Evolutionary conservation across 1,140 invertebrate species (phyloP).

Genomic region (Chelonus insularis): DNA sequence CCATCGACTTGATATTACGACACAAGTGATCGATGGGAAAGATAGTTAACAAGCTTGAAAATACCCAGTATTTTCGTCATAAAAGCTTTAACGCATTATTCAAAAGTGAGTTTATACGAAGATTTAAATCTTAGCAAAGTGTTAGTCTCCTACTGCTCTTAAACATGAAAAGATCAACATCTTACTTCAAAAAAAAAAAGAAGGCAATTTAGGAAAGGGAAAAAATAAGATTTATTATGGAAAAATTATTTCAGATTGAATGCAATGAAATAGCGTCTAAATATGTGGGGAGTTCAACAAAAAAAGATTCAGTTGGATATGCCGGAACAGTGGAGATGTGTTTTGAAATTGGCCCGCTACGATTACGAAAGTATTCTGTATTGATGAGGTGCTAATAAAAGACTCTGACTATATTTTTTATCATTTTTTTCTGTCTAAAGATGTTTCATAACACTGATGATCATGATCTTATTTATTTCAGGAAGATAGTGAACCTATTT

Average conservation of each 20-base stretch:
- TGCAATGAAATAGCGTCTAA: constrained; percentile 70
- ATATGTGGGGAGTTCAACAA: constrained; percentile 54
- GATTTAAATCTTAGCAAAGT: constrained; percentile 13
- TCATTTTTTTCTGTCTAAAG: background rate
- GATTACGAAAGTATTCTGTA: constrained; percentile 63
- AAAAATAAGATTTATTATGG: constrained; percentile 10
- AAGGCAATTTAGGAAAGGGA: background rate
- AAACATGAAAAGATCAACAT: background rate
- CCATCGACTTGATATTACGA: too few species aligned
- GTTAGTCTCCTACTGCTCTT: constrained; percentile 18
- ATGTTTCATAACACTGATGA: constrained; percentile 6
- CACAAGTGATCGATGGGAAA: too few species aligned
- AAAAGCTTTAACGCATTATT: too few species aligned
- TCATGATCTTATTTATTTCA: constrained; percentile 43
- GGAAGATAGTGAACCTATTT: constrained; percentile 73
- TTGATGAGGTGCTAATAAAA: constrained; percentile 58
- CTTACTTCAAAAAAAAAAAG: background rate
- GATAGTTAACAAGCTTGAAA: too few species aligned
- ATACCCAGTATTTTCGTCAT: too few species aligned
- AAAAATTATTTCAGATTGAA: constrained; percentile 60
- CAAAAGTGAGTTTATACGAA: too few species aligned
- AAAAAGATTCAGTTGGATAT: constrained; percentile 66
- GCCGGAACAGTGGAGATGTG: constrained; percentile 77
- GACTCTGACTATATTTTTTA: background rate
- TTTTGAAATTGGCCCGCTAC: constrained; percentile 72